These are phyloP conservation scores for Falco punctatus DNA, from an alignment of 2,113 vertebrate species.

Conservation along the genomic window DNA sequence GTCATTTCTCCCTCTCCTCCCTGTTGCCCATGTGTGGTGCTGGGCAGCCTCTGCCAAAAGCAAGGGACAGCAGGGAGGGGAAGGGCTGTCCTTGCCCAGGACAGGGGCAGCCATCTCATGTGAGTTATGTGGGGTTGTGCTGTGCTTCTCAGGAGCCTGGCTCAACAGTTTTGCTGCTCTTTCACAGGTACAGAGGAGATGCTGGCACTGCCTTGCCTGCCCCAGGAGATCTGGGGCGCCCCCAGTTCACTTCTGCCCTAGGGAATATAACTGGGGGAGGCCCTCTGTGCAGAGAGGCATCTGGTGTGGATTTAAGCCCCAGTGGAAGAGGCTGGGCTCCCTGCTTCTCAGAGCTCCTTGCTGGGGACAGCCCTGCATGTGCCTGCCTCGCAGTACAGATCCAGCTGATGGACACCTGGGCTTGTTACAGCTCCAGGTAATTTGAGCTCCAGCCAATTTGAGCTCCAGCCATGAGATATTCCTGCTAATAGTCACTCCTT, in stretches of 20 bases:
- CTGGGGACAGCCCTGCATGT: not conserved
- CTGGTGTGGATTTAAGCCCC: no score
- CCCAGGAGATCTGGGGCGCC: not conserved
- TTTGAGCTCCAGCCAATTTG: not conserved
- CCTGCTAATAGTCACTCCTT: no score
- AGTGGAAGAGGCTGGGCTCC: not conserved
- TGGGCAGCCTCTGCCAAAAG: not conserved
- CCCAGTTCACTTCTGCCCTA: not conserved
- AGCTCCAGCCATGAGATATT: no score
- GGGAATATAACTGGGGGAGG: not conserved
- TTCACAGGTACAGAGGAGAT: not conserved
- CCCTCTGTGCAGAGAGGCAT: not conserved
- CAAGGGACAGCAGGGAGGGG: not conserved
- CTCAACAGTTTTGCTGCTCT: rapidly evolving
- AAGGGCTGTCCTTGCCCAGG: not conserved
- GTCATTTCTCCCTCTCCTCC: not conserved
- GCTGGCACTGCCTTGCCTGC: rapidly evolving
- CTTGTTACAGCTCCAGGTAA: not conserved
- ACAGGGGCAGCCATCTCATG: not conserved
- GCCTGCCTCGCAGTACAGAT: rapidly evolving
- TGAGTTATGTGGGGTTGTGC: rapidly evolving
- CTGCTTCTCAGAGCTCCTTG: not conserved
- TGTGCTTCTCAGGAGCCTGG: no score
- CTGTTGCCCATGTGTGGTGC: rapidly evolving
- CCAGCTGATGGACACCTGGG: not conserved